Conservation (phyloP, 2,797 vertebrate species). For the Lacerta viridis region DNA sequence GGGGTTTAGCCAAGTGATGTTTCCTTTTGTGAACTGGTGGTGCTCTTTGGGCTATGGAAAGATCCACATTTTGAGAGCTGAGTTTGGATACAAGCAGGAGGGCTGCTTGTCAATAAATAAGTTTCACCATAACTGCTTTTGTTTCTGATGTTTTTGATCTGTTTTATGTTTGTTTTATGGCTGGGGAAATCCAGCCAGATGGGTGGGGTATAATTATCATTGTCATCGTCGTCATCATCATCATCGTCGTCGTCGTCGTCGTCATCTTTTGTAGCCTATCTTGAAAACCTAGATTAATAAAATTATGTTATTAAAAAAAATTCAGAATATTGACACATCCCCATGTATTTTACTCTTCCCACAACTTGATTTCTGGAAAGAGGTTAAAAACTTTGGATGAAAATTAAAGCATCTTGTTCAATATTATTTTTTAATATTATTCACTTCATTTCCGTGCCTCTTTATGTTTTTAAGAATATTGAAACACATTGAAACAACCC, state of each 20-base stretch:
- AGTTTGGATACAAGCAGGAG: not conserved
- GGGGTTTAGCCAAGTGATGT: not conserved
- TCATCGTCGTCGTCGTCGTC: no score
- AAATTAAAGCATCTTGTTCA: not conserved
- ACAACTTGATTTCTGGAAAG: not conserved
- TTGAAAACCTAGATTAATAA: no score
- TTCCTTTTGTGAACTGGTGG: not conserved
- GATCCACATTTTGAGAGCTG: not conserved
- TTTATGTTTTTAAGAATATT: no score
- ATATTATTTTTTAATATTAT: not conserved
- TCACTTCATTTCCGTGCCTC: no score
- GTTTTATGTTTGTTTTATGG: no score
- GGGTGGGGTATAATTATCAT: no score
- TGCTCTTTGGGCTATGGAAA: not conserved
- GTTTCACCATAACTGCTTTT: no score
- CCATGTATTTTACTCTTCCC: not conserved
- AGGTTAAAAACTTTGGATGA: not conserved
- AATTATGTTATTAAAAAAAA: not conserved
- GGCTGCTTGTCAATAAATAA: not conserved
- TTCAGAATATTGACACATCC: not conserved
- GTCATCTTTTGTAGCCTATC: no score
- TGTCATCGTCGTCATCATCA: no score
- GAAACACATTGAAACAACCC: no score
- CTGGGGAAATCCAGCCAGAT: no score
- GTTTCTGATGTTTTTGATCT: no score